Percentiles rank a stretch among this genome's conserved stretches.
Conservation (phyloP, 1,140 invertebrate species). For the Ylistrum balloti region DNA sequence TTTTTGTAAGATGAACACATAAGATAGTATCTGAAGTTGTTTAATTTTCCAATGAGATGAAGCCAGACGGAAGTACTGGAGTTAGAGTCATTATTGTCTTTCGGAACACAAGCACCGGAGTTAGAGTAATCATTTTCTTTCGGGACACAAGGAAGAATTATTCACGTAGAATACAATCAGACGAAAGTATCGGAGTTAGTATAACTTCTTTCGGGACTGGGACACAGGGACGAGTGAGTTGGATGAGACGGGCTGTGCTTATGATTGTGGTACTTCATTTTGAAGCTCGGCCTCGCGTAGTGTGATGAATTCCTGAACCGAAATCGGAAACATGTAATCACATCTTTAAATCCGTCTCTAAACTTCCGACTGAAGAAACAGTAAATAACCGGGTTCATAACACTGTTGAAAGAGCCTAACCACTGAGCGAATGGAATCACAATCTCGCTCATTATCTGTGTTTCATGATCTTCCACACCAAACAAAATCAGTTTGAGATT, state of each 20-base stretch:
- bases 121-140: background rate
- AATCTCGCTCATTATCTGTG: conserved; percentile 89
- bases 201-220: background rate
- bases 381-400: conserved; percentile 98
- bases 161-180: background rate
- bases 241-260: background rate
- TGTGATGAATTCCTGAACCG: background rate
- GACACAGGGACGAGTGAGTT: background rate
- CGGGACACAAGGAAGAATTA: too few relatives aligned
- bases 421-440: conserved; percentile 96
- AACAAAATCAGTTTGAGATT: conserved; percentile 48
- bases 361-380: conserved; percentile 93
- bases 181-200: conserved; percentile 31
- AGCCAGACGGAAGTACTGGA: too few relatives aligned
- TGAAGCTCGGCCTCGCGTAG: background rate
- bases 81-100: too few relatives aligned
- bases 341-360: conserved; percentile 52
- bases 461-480: conserved; percentile 84
- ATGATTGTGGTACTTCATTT: background rate
- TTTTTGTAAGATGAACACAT: too few relatives aligned
- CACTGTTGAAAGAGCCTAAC: conserved; percentile 97
- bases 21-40: too few relatives aligned
- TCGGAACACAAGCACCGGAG: background rate
- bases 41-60: too few relatives aligned
- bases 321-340: background rate